These are phyloP conservation scores for Cyanistes caeruleus DNA, from an alignment of 2,113 vertebrate genomes.

Conservation along the genomic window DNA sequence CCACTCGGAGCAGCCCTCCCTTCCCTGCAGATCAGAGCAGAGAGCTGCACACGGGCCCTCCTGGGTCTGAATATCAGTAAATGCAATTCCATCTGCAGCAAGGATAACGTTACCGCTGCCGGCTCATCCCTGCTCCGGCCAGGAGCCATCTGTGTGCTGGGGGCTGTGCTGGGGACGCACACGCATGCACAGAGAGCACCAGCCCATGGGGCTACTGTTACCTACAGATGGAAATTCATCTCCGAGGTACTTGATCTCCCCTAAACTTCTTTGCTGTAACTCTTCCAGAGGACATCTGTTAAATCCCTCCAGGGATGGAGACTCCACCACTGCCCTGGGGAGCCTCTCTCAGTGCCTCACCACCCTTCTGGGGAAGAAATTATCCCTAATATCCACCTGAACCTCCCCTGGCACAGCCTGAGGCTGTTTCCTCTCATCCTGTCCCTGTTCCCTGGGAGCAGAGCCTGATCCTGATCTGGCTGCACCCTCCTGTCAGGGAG, in stretches of 20 bases:
- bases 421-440: fast-evolving
- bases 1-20: background rate
- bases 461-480: fast-evolving
- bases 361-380: background rate
- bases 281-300: background rate
- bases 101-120: background rate
- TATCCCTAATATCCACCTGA: background rate
- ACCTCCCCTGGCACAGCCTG: background rate
- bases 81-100: background rate
- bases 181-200: background rate
- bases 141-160: background rate
- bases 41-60: background rate
- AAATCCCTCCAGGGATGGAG: background rate
- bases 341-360: background rate
- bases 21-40: background rate
- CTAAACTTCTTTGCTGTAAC: background rate
- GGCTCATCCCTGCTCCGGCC: background rate
- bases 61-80: background rate
- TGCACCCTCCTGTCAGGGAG: background rate
- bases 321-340: background rate
- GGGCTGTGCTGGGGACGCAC: background rate
- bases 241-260: background rate
- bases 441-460: background rate
- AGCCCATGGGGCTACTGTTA: background rate
- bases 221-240: background rate